Percentiles rank a stretch among this genome's conserved stretches.
Evolutionary conservation across 2,113 vertebrate species (phyloP).

Genomic region (Amblyornis subalaris): DNA sequence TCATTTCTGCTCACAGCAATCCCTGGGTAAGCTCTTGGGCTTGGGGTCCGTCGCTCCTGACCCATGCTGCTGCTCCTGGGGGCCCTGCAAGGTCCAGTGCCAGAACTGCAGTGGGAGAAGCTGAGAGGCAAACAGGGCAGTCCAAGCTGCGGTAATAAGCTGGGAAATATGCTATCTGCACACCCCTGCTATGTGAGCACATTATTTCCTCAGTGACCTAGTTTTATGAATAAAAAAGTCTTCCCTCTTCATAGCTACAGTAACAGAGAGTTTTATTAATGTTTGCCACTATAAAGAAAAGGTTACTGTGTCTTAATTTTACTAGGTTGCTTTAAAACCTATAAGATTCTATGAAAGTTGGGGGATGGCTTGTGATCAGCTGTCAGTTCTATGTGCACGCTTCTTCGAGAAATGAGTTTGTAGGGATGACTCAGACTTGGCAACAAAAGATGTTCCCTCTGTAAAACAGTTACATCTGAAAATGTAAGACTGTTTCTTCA

Average conservation of each 20-base stretch:
- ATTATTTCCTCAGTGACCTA: neutral
- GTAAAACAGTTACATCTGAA: slow-evolving; percentile 42
- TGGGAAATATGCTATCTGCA: neutral
- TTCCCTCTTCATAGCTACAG: neutral
- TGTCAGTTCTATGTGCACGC: slow-evolving; percentile 18
- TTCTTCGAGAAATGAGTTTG: slow-evolving; percentile 37
- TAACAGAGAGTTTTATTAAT: slow-evolving; percentile 7
- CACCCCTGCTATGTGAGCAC: neutral
- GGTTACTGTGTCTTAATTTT: slow-evolving; percentile 49
- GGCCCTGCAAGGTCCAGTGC: neutral
- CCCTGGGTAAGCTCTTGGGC: fast-evolving
- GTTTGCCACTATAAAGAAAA: neutral
- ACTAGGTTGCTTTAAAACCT: slow-evolving; percentile 34
- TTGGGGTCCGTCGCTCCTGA: fast-evolving
- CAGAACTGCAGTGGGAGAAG: neutral
- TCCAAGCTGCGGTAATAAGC: neutral
- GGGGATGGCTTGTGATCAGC: slow-evolving; percentile 25
- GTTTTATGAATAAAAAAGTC: slow-evolving; percentile 10
- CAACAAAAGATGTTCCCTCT: slow-evolving; percentile 52
- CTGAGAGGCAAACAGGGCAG: neutral
- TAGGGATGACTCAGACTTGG: slow-evolving; percentile 58
- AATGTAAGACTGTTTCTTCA: slow-evolving; percentile 25
- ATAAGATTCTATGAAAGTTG: slow-evolving; percentile 2
- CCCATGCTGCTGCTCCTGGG: fast-evolving
- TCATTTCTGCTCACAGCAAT: neutral